phyloP scores from a whole-genome alignment of 2,888 invertebrate genomes.

The Amblyteles armatorius region DNA sequence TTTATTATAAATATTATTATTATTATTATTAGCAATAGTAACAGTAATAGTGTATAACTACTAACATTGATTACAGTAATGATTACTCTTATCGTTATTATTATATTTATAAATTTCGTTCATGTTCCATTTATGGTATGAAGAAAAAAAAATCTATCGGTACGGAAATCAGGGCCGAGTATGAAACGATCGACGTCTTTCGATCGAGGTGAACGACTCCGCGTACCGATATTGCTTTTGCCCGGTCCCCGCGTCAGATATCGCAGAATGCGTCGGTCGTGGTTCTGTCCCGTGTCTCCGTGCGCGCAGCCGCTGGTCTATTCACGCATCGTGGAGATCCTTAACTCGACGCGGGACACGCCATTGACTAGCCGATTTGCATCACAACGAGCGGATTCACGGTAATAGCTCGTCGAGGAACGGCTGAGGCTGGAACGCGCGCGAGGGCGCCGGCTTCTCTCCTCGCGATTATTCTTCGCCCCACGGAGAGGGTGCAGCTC shows the following conservation, averaged over 20 bases:
- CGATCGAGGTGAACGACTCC: constrained; percentile 54
- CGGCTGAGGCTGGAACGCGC: constrained; percentile 30
- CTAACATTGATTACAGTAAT: too few relatives aligned
- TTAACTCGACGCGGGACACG: constrained; percentile 61
- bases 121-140: too few relatives aligned
- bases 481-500: constrained; percentile 16
- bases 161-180: neutral
- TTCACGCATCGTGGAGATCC: constrained; percentile 67
- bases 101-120: too few relatives aligned
- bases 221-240: constrained; percentile 6
- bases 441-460: constrained; percentile 11
- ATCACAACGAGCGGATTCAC: constrained; percentile 67
- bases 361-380: constrained; percentile 69
- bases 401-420: constrained; percentile 62
- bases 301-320: constrained; percentile 50
- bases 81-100: too few relatives aligned
- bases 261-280: constrained; percentile 14
- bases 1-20: too few relatives aligned
- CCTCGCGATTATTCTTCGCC: constrained; percentile 53
- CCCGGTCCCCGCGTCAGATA: constrained; percentile 16
- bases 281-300: constrained; percentile 35
- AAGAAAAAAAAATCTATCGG: constrained; percentile 8
- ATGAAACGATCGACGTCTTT: neutral
- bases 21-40: too few relatives aligned
- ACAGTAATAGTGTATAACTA: too few relatives aligned